A percentile compares a stretch with the other conserved stretches of the same genome.
Conservation (phyloP, 1,140 invertebrate species). For the Cyclina sinensis region DNA sequence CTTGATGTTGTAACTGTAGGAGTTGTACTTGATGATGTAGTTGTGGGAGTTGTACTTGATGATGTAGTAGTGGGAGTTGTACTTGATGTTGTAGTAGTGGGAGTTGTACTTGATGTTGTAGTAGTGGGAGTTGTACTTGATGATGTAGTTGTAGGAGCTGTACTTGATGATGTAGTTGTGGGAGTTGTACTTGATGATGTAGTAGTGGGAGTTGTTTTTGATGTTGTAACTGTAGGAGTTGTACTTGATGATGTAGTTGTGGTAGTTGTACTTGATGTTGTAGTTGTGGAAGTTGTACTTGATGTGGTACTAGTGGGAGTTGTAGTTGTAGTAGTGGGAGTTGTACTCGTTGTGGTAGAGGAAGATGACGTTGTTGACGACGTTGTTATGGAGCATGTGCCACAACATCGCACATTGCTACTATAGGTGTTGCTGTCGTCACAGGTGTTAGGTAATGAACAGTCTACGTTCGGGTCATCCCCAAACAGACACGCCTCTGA, state of each 20-base stretch:
- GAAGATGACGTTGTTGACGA: conserved; percentile 17
- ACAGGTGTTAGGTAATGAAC: not conserved
- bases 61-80: conserved; percentile 35
- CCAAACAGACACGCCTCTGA: conserved; percentile 49
- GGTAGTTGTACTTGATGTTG: not conserved
- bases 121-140: not conserved
- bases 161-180: not conserved
- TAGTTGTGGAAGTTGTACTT: not conserved
- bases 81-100: conserved; percentile 3
- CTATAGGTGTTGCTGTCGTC: conserved; percentile 3
- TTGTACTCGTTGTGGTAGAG: not conserved
- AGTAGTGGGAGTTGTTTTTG: not conserved
- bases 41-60: conserved; percentile 6
- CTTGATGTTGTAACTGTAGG: not conserved
- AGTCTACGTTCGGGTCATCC: conserved; percentile 50
- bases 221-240: not conserved
- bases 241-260: not conserved
- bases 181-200: not conserved
- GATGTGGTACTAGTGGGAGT: not conserved
- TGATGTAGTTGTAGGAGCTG: not conserved
- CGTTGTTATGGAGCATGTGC: conserved; percentile 14
- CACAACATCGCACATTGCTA: conserved; percentile 55
- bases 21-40: not conserved
- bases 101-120: not conserved
- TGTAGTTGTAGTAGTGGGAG: not conserved